These are phyloP conservation scores for Drosophila melanica DNA, from an alignment of 1,140 invertebrate species.

Conservation along the genomic window DNA sequence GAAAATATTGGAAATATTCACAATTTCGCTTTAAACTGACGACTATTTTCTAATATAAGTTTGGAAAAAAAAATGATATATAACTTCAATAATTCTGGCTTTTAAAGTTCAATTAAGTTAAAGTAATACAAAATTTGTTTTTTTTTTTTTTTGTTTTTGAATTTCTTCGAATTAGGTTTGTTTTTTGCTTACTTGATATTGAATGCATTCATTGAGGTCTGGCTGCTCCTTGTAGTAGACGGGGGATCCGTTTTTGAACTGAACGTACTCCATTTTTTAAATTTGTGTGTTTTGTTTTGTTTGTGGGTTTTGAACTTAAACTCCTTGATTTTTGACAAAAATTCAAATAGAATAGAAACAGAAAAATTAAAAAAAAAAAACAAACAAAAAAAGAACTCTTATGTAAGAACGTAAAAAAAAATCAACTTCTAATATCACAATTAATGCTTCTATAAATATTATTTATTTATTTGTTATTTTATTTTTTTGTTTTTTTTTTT, in stretches of 20 bases:
- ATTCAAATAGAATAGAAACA: constrained; percentile 57
- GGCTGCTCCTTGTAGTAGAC: constrained; percentile 83
- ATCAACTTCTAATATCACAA: constrained; percentile 25
- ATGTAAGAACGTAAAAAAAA: constrained; percentile 49
- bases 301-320: constrained; percentile 72
- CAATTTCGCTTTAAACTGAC: neutral
- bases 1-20: neutral
- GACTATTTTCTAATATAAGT: no score
- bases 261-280: constrained; percentile 84
- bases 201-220: constrained; percentile 83
- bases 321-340: constrained; percentile 68
- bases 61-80: neutral
- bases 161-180: constrained; percentile 6
- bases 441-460: constrained; percentile 26
- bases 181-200: constrained; percentile 82
- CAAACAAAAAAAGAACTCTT: constrained; percentile 58
- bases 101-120: neutral
- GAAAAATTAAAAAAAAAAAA: constrained; percentile 62
- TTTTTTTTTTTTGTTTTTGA: neutral
- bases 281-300: constrained; percentile 53
- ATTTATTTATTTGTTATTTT: constrained; percentile 1
- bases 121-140: neutral
- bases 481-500: constrained; percentile 25
- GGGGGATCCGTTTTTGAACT: constrained; percentile 84
- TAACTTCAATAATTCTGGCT: neutral